A percentile compares a stretch with the other conserved stretches of the same genome.
These are phyloP conservation scores for Sarcophaga carnaria DNA, from an alignment of 2,888 invertebrate species.

Conservation along the genomic window DNA sequence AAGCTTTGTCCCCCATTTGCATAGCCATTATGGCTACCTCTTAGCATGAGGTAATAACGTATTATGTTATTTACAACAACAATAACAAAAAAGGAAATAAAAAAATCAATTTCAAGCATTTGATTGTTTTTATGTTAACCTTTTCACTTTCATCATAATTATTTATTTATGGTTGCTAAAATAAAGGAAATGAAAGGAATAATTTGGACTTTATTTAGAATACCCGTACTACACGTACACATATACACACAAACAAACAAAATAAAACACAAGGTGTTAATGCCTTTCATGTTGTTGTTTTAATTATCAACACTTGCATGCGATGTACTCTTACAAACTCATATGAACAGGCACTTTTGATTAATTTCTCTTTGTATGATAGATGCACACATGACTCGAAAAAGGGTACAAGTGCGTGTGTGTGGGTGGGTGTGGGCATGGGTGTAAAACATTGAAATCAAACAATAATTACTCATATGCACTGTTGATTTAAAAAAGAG, in stretches of 20 bases:
- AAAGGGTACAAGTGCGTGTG: neutral
- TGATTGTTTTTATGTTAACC: neutral
- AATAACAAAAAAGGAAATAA: neutral
- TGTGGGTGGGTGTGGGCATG: neutral
- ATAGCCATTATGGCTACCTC: too few relatives aligned
- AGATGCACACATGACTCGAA: neutral
- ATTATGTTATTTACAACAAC: too few relatives aligned
- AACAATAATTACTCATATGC: conserved; percentile 19
- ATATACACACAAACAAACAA: neutral
- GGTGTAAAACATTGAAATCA: conserved; percentile 10
- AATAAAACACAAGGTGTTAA: conserved; percentile 19
- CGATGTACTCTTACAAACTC: neutral
- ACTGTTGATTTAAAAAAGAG: neutral
- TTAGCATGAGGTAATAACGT: neutral
- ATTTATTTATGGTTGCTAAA: neutral
- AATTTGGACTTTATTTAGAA: conserved; percentile 24
- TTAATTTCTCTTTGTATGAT: neutral
- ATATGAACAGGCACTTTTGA: neutral
- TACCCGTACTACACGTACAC: neutral
- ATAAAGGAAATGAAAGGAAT: neutral
- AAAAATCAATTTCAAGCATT: neutral
- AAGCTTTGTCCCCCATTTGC: too few relatives aligned
- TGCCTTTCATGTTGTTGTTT: conserved; percentile 24
- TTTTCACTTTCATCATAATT: neutral
- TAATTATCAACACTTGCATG: conserved; percentile 29